A percentile compares a stretch with the other conserved stretches of the same genome.
Evolutionary conservation across 2,888 invertebrate species (phyloP).

Genomic region (Notocelia uddmanniana): DNA sequence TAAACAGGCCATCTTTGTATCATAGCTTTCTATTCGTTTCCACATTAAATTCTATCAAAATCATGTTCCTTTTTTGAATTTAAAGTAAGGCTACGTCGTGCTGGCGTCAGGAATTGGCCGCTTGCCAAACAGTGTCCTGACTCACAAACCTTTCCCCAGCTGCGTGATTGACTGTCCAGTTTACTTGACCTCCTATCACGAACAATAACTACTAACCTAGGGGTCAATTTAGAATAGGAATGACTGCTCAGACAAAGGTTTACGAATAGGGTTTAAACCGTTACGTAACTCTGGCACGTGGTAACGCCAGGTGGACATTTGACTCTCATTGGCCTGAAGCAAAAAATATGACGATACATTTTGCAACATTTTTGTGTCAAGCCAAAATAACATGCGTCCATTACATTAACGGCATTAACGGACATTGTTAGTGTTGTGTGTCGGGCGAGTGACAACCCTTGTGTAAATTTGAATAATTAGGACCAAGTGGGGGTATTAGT

Average conservation of each 20-base stretch:
- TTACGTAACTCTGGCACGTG: constrained; percentile 13
- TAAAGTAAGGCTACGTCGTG: constrained; percentile 13
- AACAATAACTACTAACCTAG: background rate
- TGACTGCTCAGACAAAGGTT: background rate
- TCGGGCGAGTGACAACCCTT: too few species aligned
- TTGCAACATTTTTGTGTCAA: background rate
- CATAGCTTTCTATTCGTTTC: background rate
- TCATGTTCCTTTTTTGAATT: constrained; percentile 12
- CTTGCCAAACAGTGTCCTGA: background rate
- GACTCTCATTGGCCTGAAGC: constrained; percentile 12
- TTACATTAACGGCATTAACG: too few species aligned
- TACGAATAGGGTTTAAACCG: background rate
- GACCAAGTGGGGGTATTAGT: too few species aligned
- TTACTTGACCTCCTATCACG: background rate
- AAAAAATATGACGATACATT: background rate
- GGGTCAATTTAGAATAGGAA: background rate
- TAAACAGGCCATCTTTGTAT: too few species aligned
- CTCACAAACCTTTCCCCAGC: background rate
- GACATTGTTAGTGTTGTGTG: too few species aligned
- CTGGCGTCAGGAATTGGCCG: background rate
- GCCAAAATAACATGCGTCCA: background rate
- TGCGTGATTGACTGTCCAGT: background rate
- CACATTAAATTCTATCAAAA: background rate
- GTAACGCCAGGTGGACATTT: constrained; percentile 14
- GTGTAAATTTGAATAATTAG: too few species aligned